Evolutionary conservation across 2,888 invertebrate genomes (phyloP).

Genomic region (Tenthredo mesomela): DNA sequence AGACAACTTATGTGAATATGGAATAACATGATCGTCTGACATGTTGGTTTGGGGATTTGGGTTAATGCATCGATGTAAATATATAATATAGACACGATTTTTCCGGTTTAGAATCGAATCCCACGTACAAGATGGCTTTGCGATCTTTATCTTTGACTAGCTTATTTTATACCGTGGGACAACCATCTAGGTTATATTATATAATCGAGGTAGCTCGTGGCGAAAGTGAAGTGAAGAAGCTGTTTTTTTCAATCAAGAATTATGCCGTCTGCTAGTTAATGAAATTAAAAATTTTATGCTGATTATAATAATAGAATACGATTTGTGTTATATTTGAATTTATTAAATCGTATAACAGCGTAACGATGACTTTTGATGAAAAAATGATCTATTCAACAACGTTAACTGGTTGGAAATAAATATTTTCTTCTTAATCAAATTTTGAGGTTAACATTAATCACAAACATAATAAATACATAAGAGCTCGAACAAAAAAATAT

Average conservation of each 20-base stretch:
- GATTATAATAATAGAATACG: constrained; percentile 12
- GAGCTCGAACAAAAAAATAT: not conserved
- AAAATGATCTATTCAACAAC: not conserved
- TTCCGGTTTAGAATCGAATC: not conserved
- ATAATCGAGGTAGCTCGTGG: not conserved
- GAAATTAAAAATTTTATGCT: not conserved
- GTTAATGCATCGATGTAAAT: constrained; percentile 18
- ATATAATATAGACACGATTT: not conserved
- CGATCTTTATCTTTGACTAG: not conserved
- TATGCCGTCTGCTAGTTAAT: constrained; percentile 31
- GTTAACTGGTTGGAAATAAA: not conserved
- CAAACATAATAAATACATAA: not conserved
- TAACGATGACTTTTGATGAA: not conserved
- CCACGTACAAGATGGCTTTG: not conserved
- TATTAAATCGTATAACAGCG: not conserved
- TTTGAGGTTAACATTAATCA: constrained; percentile 19
- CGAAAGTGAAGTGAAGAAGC: too few species aligned
- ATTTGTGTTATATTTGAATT: constrained; percentile 4
- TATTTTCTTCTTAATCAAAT: not conserved
- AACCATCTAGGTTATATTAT: constrained; percentile 3
- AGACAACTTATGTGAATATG: not conserved
- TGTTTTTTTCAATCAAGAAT: not conserved
- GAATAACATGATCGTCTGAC: constrained; percentile 38
- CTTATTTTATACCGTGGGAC: not conserved
- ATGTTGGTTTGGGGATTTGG: constrained; percentile 47